Base-by-base conservation (phyloP, 2,888 invertebrate species). In the Noctua janthe region DNA sequence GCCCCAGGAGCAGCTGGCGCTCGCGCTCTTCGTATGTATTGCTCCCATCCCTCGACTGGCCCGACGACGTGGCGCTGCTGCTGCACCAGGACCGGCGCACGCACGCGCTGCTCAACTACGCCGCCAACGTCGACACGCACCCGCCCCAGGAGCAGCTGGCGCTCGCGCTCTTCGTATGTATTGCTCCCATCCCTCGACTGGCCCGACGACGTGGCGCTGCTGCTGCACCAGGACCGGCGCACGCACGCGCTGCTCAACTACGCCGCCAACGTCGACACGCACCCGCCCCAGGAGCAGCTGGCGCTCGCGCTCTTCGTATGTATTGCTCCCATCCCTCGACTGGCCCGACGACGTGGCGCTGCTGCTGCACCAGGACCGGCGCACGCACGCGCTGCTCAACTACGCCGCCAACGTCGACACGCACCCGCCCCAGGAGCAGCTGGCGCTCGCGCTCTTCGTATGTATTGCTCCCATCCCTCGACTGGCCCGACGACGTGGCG, bases 51-150 rank as follows among this genome's bases (percentile, higher is more conserved):
- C 23, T 23, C 43, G 54, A 20, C 54, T 20, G 20, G 29, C 29
- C 5, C 29, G 29, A 29, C 29, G 29, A 29, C 29, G 29, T 29
- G 29, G 29, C 29, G 29, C 29, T 29, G 29, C 29, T 29, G 29
- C 29, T 29, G 29, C 99, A 99, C 95, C 99, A 99, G 97, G 99
- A 99, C 96, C 97, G 99, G 84, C 97, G 98, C 86, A 2, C 35
- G 47, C 81, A 99, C 95, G 98, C 98, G 86, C 97, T 99, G 88
- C 99, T 99, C 98, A 98, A 98, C 94, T 99, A 98, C 94, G 98
- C 99, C 98, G 39, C 98, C 91, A 98, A 98, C 91, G 98, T 99
- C 82, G 99, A 99, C 93, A 97, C 98, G 89, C 97, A 98, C 90
- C 97, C 98, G 39, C 94, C 97, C 0, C 97, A 98, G 74, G 98